Percentiles rank a stretch among this genome's conserved stretches.
These are phyloP conservation scores for Typhlichthys subterraneus DNA, from an alignment of 2,797 vertebrate species.

Conservation along the genomic window DNA sequence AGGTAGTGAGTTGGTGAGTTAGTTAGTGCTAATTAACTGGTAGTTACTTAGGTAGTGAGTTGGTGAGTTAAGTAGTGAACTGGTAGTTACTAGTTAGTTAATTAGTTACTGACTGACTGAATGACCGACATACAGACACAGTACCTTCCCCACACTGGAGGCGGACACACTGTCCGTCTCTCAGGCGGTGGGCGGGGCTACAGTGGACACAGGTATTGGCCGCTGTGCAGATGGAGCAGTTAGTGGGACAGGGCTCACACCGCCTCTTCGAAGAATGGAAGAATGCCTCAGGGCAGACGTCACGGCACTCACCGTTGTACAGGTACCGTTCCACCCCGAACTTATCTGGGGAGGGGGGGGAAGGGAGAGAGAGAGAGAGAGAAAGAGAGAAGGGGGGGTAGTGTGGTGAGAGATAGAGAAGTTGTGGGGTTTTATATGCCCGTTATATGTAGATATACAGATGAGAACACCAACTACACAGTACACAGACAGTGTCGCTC, in stretches of 20 bases:
- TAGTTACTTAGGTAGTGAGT: no score
- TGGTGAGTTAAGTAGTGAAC: no score
- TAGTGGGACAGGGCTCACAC: conserved; percentile 79
- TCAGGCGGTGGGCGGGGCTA: conserved; percentile 65
- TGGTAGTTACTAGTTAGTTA: no score
- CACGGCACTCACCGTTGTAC: conserved; percentile 79
- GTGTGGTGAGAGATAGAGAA: neutral
- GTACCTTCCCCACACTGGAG: conserved; percentile 82
- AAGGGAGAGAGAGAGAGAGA: conserved; percentile 2
- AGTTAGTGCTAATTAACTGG: no score
- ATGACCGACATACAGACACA: neutral
- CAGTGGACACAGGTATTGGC: conserved; percentile 78
- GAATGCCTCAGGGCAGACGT: conserved; percentile 80
- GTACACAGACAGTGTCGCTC: neutral
- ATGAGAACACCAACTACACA: neutral
- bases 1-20: no score
- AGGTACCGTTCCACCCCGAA: conserved; percentile 76
- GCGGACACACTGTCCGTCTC: conserved; percentile 75
- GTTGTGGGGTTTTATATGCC: neutral
- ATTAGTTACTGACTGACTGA: neutral
- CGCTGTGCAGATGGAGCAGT: conserved; percentile 80
- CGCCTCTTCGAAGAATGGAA: conserved; percentile 62
- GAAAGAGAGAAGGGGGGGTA: neutral
- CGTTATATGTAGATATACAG: neutral
- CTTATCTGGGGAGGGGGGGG: conserved; percentile 72